These are phyloP conservation scores for Leucophenga montana DNA, from an alignment of 2,888 invertebrate genomes.

Conservation along the genomic window DNA sequence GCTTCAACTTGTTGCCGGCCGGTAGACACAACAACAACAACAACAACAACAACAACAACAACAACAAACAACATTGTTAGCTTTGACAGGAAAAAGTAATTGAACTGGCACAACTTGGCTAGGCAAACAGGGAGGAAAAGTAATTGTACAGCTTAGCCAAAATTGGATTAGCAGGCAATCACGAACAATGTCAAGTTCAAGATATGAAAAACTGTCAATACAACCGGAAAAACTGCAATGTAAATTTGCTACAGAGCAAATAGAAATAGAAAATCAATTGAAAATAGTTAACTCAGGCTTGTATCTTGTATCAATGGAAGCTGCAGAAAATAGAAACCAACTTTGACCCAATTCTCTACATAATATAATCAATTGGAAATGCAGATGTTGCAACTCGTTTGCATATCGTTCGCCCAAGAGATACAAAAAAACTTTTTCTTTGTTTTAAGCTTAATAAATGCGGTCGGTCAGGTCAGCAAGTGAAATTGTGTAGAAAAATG, in stretches of 20 bases:
- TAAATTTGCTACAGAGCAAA: neutral
- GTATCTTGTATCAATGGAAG: neutral
- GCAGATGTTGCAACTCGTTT: constrained; percentile 38
- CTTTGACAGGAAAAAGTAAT: neutral
- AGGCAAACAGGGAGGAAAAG: too few species aligned
- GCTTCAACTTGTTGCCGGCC: constrained; percentile 6
- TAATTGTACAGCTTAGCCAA: too few species aligned
- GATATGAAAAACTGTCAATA: constrained; percentile 2
- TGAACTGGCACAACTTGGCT: neutral
- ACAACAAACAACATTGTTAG: neutral
- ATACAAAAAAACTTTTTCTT: constrained; percentile 1
- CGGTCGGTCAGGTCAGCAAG: neutral
- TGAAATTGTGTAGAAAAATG: constrained; percentile 23
- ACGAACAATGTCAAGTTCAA: constrained; percentile 55
- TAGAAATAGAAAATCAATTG: constrained; percentile 1
- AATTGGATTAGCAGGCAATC: constrained; percentile 22
- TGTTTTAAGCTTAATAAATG: constrained; percentile 3
- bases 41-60: too few species aligned
- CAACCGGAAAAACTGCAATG: constrained; percentile 9
- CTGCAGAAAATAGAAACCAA: neutral
- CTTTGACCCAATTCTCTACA: constrained; percentile 50
- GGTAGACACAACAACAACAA: neutral
- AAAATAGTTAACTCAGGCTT: neutral
- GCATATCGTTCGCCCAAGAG: constrained; percentile 36
- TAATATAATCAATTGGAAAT: neutral